Conservation (phyloP, 2,888 invertebrate genomes). For the Balanococcus diminutus region DNA sequence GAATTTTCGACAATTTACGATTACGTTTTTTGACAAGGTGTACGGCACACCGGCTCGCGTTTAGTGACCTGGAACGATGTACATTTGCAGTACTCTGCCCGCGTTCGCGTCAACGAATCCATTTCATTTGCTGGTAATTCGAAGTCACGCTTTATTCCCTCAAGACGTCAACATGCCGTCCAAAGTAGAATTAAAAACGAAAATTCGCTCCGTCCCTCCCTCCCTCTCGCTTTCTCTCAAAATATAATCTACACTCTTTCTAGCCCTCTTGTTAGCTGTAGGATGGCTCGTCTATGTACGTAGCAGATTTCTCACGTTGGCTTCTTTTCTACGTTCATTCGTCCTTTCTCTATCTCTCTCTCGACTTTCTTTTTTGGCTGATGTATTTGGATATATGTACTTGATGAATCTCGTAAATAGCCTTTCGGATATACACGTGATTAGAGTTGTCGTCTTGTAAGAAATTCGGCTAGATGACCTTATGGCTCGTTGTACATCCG, state of each 20-base stretch:
- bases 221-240: too few species aligned
- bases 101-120: not conserved
- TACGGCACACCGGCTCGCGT: not conserved
- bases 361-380: not conserved
- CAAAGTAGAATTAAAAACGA: not conserved
- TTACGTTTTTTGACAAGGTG: constrained; percentile 8
- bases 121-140: constrained; percentile 6
- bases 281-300: too few species aligned
- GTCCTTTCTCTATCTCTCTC: not conserved
- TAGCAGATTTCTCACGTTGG: too few species aligned
- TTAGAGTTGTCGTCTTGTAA: not conserved
- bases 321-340: too few species aligned
- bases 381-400: not conserved
- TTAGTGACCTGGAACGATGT: constrained; percentile 5
- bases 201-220: not conserved
- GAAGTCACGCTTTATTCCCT: not conserved
- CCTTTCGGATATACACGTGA: not conserved
- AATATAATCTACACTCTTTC: not conserved
- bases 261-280: too few species aligned
- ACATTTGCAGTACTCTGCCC: not conserved
- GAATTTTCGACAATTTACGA: constrained; percentile 11
- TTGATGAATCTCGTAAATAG: not conserved
- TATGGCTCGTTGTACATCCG: not conserved
- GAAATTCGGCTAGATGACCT: not conserved
- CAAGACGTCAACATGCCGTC: not conserved